These are phyloP conservation scores for Heliangelus exortis DNA, from an alignment of 2,797 vertebrate species.

Conservation along the genomic window DNA sequence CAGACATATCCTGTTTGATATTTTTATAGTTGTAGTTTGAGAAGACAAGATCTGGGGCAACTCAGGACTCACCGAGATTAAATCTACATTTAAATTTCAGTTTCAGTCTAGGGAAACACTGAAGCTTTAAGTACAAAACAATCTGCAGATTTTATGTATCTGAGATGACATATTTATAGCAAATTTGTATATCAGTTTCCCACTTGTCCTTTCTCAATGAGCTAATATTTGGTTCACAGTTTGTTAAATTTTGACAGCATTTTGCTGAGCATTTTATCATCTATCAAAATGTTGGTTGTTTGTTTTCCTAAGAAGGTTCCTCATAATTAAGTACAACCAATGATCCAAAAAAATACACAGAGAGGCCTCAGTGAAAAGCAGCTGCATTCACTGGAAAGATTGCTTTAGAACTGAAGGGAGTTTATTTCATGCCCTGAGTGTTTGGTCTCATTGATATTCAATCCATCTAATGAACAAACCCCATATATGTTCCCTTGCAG, in stretches of 20 bases:
- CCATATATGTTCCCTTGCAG: not conserved
- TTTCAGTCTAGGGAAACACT: not conserved
- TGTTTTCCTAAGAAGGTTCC: conserved; percentile 28
- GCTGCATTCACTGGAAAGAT: not conserved
- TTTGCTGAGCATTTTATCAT: not conserved
- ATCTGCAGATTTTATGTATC: not conserved
- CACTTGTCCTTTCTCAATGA: not conserved
- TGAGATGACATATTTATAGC: not conserved
- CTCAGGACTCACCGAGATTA: not conserved
- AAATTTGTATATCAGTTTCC: not conserved
- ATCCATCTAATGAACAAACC: not conserved
- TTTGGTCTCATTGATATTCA: not conserved
- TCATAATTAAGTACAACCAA: conserved; percentile 28
- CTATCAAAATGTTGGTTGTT: not conserved
- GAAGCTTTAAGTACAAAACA: not conserved
- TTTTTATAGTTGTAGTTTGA: not conserved
- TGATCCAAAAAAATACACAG: not conserved
- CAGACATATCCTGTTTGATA: not conserved
- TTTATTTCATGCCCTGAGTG: not conserved
- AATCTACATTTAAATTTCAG: not conserved
- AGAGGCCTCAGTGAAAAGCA: not conserved
- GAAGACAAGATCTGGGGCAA: not conserved
- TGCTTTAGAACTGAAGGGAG: not conserved
- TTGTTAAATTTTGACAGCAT: not conserved
- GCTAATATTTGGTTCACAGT: not conserved